Conservation (phyloP, 2,888 invertebrate genomes). For the Zygogramma bicolorata region DNA sequence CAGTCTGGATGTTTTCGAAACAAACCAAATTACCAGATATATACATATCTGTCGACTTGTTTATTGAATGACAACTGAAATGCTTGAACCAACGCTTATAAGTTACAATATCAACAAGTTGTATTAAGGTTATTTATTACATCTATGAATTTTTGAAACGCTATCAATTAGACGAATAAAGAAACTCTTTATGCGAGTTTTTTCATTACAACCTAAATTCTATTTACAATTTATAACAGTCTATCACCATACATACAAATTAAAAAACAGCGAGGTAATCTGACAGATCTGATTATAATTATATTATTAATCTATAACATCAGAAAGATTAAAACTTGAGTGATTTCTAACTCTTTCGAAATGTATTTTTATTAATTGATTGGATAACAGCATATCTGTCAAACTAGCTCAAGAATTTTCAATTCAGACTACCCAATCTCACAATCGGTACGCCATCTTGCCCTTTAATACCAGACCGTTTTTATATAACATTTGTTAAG, state of each 20-base stretch:
- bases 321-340: not conserved
- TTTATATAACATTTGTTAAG: conserved; percentile 53
- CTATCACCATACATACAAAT: conserved; percentile 34
- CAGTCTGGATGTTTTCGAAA: conserved; percentile 2
- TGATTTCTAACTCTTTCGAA: no score
- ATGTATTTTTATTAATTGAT: no score
- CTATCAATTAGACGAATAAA: conserved; percentile 60
- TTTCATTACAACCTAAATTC: conserved; percentile 56
- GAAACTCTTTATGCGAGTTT: conserved; percentile 60
- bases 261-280: conserved; percentile 29
- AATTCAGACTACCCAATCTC: conserved; percentile 61
- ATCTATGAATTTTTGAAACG: conserved; percentile 59
- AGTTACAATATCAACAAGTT: conserved; percentile 59
- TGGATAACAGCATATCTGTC: conserved; percentile 13
- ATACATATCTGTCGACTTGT: not conserved
- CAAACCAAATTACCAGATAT: not conserved
- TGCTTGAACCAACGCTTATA: conserved; percentile 45
- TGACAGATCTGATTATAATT: conserved; percentile 17
- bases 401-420: conserved; percentile 19
- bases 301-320: not conserved
- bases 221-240: conserved; percentile 53
- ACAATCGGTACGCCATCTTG: conserved; percentile 63
- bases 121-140: conserved; percentile 57
- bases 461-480: conserved; percentile 67
- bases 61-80: conserved; percentile 10